Percentiles rank a stretch among this genome's conserved stretches.
phyloP scores from a whole-genome alignment of 2,113 vertebrate species.

The Pterophyllum scalare region DNA sequence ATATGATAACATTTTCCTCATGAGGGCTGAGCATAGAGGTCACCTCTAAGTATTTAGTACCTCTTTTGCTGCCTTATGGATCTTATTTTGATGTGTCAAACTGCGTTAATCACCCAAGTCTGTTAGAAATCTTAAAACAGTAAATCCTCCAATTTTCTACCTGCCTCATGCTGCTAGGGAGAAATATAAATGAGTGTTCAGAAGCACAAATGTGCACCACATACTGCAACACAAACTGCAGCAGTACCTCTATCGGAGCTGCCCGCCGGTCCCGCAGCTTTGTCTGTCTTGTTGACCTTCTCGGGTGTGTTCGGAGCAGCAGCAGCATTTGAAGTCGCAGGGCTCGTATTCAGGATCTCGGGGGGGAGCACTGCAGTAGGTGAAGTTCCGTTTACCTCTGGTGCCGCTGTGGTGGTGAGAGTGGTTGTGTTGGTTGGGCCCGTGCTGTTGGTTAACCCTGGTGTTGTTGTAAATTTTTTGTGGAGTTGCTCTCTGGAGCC shows the following conservation, averaged over 20 bases:
- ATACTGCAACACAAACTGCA: constrained; percentile 15
- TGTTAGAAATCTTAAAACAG: not conserved
- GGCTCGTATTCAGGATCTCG: not conserved
- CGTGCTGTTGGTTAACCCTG: not conserved
- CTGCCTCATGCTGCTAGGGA: not conserved
- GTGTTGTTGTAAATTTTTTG: not conserved
- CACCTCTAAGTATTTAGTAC: not conserved
- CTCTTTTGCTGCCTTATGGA: not conserved
- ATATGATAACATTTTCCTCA: constrained; percentile 28
- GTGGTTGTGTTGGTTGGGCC: not conserved
- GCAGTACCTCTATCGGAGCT: constrained; percentile 62
- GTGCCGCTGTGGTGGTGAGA: not conserved
- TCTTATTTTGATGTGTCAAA: not conserved
- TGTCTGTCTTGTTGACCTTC: constrained; percentile 44
- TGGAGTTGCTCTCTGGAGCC: constrained; percentile 8
- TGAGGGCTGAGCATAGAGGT: not conserved
- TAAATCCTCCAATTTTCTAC: not conserved
- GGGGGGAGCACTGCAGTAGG: not conserved
- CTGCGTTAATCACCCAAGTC: not conserved
- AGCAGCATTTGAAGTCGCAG: not conserved
- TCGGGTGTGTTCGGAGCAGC: not conserved
- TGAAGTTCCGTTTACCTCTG: not conserved
- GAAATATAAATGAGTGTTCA: not conserved
- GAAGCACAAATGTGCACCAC: constrained; percentile 10
- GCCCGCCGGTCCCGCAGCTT: not conserved